These are phyloP conservation scores for Drusus annulatus DNA, from an alignment of 1,140 invertebrate species.

Conservation along the genomic window DNA sequence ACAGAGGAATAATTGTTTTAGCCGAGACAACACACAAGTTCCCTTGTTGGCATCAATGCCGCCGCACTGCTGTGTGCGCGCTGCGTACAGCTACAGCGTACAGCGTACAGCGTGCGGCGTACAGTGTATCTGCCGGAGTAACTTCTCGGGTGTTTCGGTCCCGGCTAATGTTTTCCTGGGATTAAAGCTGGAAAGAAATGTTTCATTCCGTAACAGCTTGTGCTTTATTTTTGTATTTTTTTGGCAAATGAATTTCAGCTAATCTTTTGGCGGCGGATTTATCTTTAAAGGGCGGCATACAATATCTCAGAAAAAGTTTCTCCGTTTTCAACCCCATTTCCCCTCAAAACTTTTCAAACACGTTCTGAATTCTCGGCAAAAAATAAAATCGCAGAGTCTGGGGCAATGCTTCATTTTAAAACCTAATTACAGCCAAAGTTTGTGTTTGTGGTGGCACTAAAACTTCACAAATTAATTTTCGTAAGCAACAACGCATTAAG, in stretches of 20 bases:
- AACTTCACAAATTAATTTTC: constrained; percentile 40
- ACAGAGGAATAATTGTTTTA: too few relatives aligned
- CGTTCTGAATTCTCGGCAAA: constrained; percentile 13
- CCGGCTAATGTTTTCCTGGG: not conserved
- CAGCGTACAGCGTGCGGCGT: too few relatives aligned
- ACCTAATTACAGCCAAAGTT: constrained; percentile 38
- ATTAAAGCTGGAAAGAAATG: not conserved
- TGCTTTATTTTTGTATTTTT: constrained; percentile 30
- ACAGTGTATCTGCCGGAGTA: not conserved
- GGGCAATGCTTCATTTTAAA: constrained; percentile 37
- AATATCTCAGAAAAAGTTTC: constrained; percentile 33
- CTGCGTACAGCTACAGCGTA: too few relatives aligned
- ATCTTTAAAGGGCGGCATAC: constrained; percentile 26
- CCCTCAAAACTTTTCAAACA: constrained; percentile 12
- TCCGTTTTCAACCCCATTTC: constrained; percentile 29
- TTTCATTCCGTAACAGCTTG: constrained; percentile 11
- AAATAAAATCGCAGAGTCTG: constrained; percentile 29
- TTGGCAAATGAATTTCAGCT: constrained; percentile 36
- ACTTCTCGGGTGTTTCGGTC: not conserved
- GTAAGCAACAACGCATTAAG: constrained; percentile 38
- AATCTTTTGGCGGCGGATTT: constrained; percentile 29
- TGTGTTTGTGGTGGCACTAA: constrained; percentile 35
- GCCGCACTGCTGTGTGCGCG: not conserved
- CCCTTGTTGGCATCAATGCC: too few relatives aligned
- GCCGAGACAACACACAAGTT: too few relatives aligned